Evolutionary conservation across 2,797 vertebrate genomes (phyloP).

Genomic region (Centroberyx gerrardi): DNA sequence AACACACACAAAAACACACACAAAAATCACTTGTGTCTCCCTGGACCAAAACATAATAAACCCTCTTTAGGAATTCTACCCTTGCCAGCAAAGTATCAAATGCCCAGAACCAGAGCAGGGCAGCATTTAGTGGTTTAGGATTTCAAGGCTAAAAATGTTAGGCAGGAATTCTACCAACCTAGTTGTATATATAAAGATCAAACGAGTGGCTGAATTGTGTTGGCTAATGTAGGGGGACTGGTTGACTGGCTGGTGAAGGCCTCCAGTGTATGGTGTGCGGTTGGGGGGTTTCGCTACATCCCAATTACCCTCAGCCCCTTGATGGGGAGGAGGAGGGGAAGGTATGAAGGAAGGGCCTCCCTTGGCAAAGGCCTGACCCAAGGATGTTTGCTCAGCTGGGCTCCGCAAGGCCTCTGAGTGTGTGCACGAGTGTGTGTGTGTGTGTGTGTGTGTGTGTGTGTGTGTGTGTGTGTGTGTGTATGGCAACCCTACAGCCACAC

Average conservation of each 20-base stretch:
- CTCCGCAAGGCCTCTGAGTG: conserved; percentile 64
- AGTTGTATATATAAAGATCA: conserved; percentile 86
- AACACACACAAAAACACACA: conserved; percentile 38
- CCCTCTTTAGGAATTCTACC: conserved; percentile 76
- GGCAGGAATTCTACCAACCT: conserved; percentile 81
- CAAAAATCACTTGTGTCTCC: conserved; percentile 50
- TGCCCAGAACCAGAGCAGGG: conserved; percentile 60
- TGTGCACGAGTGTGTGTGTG: conserved; percentile 50
- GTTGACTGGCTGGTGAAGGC: conserved; percentile 75
- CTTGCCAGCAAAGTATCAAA: conserved; percentile 69
- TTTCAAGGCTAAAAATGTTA: conserved; percentile 85
- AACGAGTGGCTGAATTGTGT: conserved; percentile 75
- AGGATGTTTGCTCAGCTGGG: conserved; percentile 89
- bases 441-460: conserved; percentile 54
- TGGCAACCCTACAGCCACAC: conserved; percentile 50
- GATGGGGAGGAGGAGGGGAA: conserved; percentile 65
- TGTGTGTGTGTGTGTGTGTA: conserved; percentile 25
- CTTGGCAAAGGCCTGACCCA: conserved; percentile 70
- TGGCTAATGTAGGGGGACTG: conserved; percentile 64
- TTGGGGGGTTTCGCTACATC: conserved; percentile 53
- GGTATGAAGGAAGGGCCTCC: conserved; percentile 71
- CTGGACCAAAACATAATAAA: conserved; percentile 74
- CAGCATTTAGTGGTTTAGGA: conserved; percentile 82
- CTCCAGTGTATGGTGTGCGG: conserved; percentile 74
- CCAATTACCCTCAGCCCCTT: conserved; percentile 73